Conservation (phyloP, 2,888 invertebrate genomes). For the Mycogona germanica region DNA sequence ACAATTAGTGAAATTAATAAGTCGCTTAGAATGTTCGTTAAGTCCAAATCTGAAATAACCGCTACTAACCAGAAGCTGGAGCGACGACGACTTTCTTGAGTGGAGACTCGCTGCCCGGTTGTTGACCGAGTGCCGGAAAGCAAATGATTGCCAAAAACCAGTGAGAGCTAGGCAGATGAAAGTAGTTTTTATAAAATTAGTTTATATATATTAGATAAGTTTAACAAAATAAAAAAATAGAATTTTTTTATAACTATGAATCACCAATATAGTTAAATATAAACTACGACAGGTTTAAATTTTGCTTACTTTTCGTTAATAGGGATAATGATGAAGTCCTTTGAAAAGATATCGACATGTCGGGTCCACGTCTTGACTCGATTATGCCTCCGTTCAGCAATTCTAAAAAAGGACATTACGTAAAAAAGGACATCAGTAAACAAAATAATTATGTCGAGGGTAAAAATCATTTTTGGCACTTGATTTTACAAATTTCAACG, state of each 20-base stretch:
- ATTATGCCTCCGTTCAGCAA: slow-evolving; percentile 58
- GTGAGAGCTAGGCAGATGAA: slow-evolving; percentile 49
- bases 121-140: slow-evolving; percentile 75
- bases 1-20: no score
- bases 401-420: neutral
- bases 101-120: no score
- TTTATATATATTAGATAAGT: no score
- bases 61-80: no score
- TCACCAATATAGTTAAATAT: neutral
- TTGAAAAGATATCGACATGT: slow-evolving; percentile 82
- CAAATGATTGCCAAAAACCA: slow-evolving; percentile 98
- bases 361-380: slow-evolving; percentile 95
- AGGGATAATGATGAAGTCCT: slow-evolving; percentile 67
- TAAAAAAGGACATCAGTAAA: slow-evolving; percentile 16
- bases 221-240: no score
- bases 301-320: slow-evolving; percentile 87
- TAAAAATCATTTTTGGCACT: neutral
- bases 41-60: no score
- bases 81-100: no score
- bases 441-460: neutral
- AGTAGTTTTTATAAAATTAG: neutral
- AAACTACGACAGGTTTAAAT: no score
- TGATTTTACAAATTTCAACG: no score
- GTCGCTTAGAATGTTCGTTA: no score
- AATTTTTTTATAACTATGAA: neutral